These are phyloP conservation scores for Megathymus violae DNA, from an alignment of 1,140 invertebrate genomes.

Conservation along the genomic window DNA sequence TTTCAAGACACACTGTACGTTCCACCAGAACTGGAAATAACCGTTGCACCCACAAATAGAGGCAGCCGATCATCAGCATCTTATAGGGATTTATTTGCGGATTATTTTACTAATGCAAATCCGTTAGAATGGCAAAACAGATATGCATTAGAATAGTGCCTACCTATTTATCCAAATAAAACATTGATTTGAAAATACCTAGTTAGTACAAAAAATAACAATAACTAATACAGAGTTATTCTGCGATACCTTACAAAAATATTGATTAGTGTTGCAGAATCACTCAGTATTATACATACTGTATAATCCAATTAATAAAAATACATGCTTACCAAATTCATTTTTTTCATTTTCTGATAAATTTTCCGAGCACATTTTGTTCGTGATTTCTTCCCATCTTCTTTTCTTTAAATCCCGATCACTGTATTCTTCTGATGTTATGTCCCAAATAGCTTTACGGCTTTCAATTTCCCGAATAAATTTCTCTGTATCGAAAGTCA, in stretches of 20 bases:
- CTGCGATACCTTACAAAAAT: conserved; percentile 26
- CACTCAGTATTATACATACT: conserved; percentile 15
- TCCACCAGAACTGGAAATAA: too few species aligned
- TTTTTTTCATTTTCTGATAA: conserved; percentile 23
- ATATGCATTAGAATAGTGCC: conserved; percentile 31
- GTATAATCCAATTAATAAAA: conserved; percentile 24
- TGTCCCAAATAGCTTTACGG: too few species aligned
- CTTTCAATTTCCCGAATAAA: too few species aligned
- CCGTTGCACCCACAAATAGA: too few species aligned
- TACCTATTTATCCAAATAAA: conserved; percentile 29
- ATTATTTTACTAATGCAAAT: too few species aligned
- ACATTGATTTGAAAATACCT: conserved; percentile 29
- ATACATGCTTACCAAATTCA: conserved; percentile 31
- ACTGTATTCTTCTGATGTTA: conserved; percentile 44
- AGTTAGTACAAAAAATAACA: conserved; percentile 6
- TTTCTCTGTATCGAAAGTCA: too few species aligned
- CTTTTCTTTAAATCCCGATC: conserved; percentile 44
- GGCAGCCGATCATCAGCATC: too few species aligned
- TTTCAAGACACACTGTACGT: too few species aligned
- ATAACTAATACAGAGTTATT: conserved; percentile 24
- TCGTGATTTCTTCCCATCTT: conserved; percentile 40
- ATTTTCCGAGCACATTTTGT: conserved; percentile 34
- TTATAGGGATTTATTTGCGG: too few species aligned
- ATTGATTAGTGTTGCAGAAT: conserved; percentile 27
- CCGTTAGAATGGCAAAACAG: conserved; percentile 30